phyloP scores from a whole-genome alignment of 2,888 invertebrate genomes.

The Drosophila birchii region DNA sequence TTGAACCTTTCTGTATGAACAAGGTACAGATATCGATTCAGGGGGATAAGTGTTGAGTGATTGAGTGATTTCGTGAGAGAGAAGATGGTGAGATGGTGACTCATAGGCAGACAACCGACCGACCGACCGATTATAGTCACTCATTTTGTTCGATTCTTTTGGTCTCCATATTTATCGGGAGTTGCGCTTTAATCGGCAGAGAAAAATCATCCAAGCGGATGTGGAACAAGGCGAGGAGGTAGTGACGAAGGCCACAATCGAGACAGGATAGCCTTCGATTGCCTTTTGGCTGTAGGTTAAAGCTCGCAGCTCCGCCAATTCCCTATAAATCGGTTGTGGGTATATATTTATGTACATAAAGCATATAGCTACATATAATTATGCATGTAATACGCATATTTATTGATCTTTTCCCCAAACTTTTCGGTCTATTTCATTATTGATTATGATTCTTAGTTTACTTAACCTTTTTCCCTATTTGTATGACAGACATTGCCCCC shows the following conservation, averaged over 20 bases:
- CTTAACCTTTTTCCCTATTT: not conserved
- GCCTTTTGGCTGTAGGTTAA: slow-evolving; percentile 30
- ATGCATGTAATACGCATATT: slow-evolving; percentile 16
- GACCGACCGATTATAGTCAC: slow-evolving; percentile 3
- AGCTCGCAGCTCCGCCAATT: slow-evolving; percentile 7
- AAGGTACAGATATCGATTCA: slow-evolving; percentile 9
- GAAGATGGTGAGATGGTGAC: slow-evolving; percentile 4
- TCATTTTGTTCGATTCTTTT: slow-evolving; percentile 21
- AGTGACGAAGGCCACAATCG: slow-evolving; percentile 2
- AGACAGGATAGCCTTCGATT: slow-evolving; percentile 30
- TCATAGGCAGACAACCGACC: slow-evolving; percentile 6
- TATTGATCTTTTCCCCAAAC: slow-evolving; percentile 21
- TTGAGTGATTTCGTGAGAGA: slow-evolving; percentile 5
- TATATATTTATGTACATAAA: not conserved
- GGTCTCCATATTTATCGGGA: slow-evolving; percentile 25
- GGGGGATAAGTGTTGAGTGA: slow-evolving; percentile 22
- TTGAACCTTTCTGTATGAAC: slow-evolving; percentile 5
- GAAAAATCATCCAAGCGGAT: slow-evolving; percentile 7
- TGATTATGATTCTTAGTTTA: slow-evolving; percentile 36
- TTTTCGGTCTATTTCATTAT: slow-evolving; percentile 30
- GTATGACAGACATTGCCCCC: slow-evolving; percentile 15
- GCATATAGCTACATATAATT: not conserved
- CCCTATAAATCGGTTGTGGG: slow-evolving; percentile 3
- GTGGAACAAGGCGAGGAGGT: not conserved
- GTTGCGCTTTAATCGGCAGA: slow-evolving; percentile 18